Evolutionary conservation across 2,888 invertebrate genomes (phyloP), one percentile per base, ranked within the genome.

Genomic region (Trissonchulus sp.): DNA sequence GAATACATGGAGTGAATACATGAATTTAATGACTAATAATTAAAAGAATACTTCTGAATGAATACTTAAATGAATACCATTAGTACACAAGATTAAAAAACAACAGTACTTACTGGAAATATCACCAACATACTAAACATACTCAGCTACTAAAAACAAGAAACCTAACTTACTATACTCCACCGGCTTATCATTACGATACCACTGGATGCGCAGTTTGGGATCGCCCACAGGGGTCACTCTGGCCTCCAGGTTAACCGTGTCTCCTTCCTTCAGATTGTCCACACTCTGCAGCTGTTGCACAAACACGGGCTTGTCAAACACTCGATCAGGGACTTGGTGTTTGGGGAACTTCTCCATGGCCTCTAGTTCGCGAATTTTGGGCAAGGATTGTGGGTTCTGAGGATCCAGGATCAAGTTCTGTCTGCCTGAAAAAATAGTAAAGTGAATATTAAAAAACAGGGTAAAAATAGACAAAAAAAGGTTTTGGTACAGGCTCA

Each of bases 231-330:
- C 79, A 33, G 83, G 74, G 2, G 69, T 30, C n/a, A 68, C 36
- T n/a, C 37, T 34, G 3, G 71, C 71, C 86, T 96, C 97, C 85
- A 96, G 95, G 85, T 97, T 94, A 79, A 93, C 94, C 80, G 93
- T 92, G 85, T 96, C 94, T 37, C 94, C 94, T 88, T 98, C 97
- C 74, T 92, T 92, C 77, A 98, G 87, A 84, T 91, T 91, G 1
- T 91, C 90, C 1, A 93, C 89, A 83, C 93, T 92, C 78, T 89
- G 87, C 80, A 96, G 92, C 84, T 94, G 93, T 1, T 93, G 93
- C 72, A 92, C 90, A 86, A 95, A 95, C 84, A 91, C 91, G 1
- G 95, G 95, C 81, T 94, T 92, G 28, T 76, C 79, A 79, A 80
- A 84, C 77, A 80, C 95, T 94, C 77, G 94, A 93, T 1, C 91